Evolutionary conservation across 92 coral and sea anemone genomes (phyloP).

Genomic region (Heliopora coerulea): DNA sequence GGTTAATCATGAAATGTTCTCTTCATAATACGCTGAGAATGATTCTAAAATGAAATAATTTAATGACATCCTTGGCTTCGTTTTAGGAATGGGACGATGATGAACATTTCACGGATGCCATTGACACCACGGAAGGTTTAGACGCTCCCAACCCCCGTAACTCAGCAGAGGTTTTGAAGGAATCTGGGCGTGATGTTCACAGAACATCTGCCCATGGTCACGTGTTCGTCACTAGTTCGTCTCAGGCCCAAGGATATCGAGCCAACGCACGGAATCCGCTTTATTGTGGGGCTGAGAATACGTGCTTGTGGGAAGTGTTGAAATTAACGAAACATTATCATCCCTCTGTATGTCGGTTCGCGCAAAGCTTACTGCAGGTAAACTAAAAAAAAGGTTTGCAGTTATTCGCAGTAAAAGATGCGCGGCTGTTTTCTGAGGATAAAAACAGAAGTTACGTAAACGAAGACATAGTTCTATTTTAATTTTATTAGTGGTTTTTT

Average conservation of each 20-base stretch:
- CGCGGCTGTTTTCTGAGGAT: too few relatives aligned
- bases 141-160: constrained; percentile 4
- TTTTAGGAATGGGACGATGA: constrained; percentile 88
- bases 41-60: too few relatives aligned
- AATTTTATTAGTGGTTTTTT: too few relatives aligned
- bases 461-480: too few relatives aligned
- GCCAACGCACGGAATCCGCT: constrained; percentile 73
- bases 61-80: too few relatives aligned
- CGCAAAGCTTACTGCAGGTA: constrained; percentile 69
- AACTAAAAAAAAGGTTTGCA: background rate
- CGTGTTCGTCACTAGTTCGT: constrained; percentile 37
- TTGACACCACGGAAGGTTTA: constrained; percentile 39
- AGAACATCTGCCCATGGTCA: constrained; percentile 13
- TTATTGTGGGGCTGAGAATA: constrained; percentile 80
- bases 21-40: too few relatives aligned
- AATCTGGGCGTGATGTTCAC: background rate
- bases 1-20: too few relatives aligned
- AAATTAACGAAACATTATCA: constrained; percentile 79
- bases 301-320: constrained; percentile 86
- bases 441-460: too few relatives aligned
- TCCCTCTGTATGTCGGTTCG: constrained; percentile 87
- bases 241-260: constrained; percentile 51
- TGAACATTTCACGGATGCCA: constrained; percentile 77
- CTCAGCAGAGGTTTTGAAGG: constrained; percentile 22
- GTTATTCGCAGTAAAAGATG: background rate